Percentiles rank a stretch among this genome's conserved stretches.
Conservation (phyloP, 64 coral and sea anemone species). For the Porites lutea region DNA sequence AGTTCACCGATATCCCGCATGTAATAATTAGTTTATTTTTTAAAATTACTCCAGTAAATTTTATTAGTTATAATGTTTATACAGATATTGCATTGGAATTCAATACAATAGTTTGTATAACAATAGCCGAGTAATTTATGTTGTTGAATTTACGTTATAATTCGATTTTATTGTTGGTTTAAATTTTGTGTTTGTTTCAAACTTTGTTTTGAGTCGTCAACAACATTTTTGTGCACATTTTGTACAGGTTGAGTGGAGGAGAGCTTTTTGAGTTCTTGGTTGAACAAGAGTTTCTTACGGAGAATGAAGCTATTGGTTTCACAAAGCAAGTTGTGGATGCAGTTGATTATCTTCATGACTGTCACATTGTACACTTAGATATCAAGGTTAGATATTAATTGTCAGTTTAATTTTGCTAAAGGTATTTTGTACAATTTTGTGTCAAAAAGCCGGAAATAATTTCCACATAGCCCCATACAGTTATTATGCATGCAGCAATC, state of each 20-base stretch:
- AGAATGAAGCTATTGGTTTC: constrained; percentile 82
- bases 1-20: too few relatives aligned
- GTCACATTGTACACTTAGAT: constrained; percentile 91
- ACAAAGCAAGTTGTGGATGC: constrained; percentile 85
- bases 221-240: background rate
- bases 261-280: constrained; percentile 93
- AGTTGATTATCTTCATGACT: constrained; percentile 77
- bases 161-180: too few relatives aligned
- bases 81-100: too few relatives aligned
- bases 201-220: background rate
- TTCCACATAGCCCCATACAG: too few relatives aligned
- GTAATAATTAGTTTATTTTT: too few relatives aligned
- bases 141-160: background rate
- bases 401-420: too few relatives aligned
- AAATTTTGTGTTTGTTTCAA: background rate
- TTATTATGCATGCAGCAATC: too few relatives aligned
- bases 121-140: background rate
- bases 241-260: constrained; percentile 85
- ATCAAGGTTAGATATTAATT: constrained; percentile 77
- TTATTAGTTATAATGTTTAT: too few relatives aligned
- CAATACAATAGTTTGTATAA: background rate
- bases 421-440: too few relatives aligned
- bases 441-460: too few relatives aligned
- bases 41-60: too few relatives aligned
- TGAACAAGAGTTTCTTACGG: constrained; percentile 87